Evolutionary conservation across 2,888 invertebrate species (phyloP).

Genomic region (Cylindroiulus punctatus): DNA sequence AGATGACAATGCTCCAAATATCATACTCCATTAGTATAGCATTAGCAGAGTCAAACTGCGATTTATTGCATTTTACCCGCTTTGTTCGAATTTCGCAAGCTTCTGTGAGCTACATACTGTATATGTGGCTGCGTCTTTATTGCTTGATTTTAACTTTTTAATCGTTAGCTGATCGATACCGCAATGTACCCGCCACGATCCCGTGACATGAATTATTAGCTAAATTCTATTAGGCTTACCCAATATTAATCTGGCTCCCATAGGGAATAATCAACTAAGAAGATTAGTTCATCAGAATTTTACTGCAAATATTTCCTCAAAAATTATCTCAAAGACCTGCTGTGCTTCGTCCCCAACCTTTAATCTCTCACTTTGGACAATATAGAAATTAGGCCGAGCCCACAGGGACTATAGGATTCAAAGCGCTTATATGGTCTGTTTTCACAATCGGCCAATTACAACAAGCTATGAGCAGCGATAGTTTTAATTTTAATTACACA

Average conservation of each 20-base stretch:
- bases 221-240: slow-evolving; percentile 31
- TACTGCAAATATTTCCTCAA: not conserved
- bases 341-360: not conserved
- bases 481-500: slow-evolving; percentile 27
- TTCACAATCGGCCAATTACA: not conserved
- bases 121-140: too few relatives aligned
- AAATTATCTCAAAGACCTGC: not conserved
- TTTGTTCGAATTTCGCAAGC: too few relatives aligned
- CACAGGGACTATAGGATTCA: not conserved
- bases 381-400: not conserved
- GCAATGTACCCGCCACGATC: not conserved
- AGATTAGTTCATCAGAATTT: not conserved
- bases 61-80: too few relatives aligned
- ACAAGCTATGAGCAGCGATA: not conserved
- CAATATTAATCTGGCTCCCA: not conserved
- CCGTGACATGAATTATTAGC: not conserved
- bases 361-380: not conserved
- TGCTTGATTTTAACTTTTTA: not conserved
- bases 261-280: not conserved
- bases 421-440: not conserved
- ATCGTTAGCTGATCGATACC: not conserved
- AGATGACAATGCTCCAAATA: too few relatives aligned
- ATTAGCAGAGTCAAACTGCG: too few relatives aligned
- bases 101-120: too few relatives aligned
- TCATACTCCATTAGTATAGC: too few relatives aligned